phyloP scores from a whole-genome alignment of 2,113 vertebrate genomes.

The Microcebus griseorufus region DNA sequence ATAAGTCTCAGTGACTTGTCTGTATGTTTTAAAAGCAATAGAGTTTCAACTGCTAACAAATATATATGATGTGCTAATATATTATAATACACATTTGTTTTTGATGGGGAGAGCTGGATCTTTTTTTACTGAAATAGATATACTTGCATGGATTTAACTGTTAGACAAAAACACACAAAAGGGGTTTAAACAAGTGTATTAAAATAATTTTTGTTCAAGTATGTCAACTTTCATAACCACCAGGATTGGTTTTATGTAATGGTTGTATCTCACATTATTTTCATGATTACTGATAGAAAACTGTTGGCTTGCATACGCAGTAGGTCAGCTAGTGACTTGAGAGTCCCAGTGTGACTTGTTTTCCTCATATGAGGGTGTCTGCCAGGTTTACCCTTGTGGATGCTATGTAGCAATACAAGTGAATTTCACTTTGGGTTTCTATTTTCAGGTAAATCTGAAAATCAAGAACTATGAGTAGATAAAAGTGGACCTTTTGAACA shows the following conservation, averaged over 20 bases:
- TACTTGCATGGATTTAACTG: neutral
- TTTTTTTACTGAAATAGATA: neutral
- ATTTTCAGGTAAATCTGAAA: conserved; percentile 24
- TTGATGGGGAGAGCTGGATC: neutral
- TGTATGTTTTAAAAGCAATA: neutral
- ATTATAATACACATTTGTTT: neutral
- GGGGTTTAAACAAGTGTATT: neutral
- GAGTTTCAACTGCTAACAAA: neutral
- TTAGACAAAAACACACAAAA: neutral
- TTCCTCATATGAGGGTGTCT: neutral
- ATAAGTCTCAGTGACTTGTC: fast-evolving
- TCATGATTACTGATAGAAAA: neutral
- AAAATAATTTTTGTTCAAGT: neutral
- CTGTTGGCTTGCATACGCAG: neutral
- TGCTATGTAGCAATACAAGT: fast-evolving
- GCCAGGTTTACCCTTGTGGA: neutral
- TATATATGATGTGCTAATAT: neutral
- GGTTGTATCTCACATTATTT: neutral
- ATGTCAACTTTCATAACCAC: neutral
- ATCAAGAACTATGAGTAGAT: neutral
- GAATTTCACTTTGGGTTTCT: neutral
- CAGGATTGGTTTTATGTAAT: neutral
- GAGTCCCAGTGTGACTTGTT: neutral
- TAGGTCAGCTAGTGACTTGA: neutral
- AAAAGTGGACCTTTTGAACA: neutral